Evolutionary conservation across 2,113 vertebrate genomes (phyloP).

Genomic region (Scatophagus argus): DNA sequence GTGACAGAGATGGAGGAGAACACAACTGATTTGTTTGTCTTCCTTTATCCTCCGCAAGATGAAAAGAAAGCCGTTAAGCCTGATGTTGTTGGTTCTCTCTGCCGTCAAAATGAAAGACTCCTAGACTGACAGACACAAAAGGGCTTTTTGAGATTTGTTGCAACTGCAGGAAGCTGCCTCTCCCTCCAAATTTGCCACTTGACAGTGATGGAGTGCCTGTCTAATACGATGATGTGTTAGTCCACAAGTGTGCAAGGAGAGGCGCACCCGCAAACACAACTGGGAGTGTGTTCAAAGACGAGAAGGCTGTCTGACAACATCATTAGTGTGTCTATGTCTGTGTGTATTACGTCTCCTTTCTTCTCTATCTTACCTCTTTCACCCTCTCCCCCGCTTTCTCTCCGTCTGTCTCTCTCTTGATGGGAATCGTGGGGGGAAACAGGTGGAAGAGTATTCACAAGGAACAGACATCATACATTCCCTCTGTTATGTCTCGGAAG

Average conservation of each 20-base stretch:
- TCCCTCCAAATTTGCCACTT: conserved; percentile 76
- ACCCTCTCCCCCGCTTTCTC: conserved; percentile 38
- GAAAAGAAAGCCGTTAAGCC: conserved; percentile 60
- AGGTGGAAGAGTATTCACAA: conserved; percentile 66
- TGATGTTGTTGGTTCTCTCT: conserved; percentile 68
- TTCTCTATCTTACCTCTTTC: conserved; percentile 51
- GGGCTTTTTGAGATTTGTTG: conserved; percentile 77
- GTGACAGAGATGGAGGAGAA: conserved; percentile 39
- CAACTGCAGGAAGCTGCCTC: conserved; percentile 73
- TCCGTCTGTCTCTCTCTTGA: conserved; percentile 58
- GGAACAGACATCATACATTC: conserved; percentile 52
- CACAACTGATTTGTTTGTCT: conserved; percentile 66
- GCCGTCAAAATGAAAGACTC: conserved; percentile 74
- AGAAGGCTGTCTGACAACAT: conserved; percentile 75
- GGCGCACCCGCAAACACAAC: conserved; percentile 59
- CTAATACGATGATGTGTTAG: conserved; percentile 68
- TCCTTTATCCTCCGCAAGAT: conserved; percentile 58
- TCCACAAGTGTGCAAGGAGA: conserved; percentile 46
- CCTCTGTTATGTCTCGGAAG: conserved; percentile 55
- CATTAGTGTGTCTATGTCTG: conserved; percentile 77
- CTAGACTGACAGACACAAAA: conserved; percentile 77
- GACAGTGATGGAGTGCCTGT: conserved; percentile 80
- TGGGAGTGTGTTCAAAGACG: conserved; percentile 74
- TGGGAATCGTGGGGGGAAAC: conserved; percentile 53
- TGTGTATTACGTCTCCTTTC: conserved; percentile 60